phyloP scores from a whole-genome alignment of 2,888 invertebrate genomes.

The Catonia carolina region DNA sequence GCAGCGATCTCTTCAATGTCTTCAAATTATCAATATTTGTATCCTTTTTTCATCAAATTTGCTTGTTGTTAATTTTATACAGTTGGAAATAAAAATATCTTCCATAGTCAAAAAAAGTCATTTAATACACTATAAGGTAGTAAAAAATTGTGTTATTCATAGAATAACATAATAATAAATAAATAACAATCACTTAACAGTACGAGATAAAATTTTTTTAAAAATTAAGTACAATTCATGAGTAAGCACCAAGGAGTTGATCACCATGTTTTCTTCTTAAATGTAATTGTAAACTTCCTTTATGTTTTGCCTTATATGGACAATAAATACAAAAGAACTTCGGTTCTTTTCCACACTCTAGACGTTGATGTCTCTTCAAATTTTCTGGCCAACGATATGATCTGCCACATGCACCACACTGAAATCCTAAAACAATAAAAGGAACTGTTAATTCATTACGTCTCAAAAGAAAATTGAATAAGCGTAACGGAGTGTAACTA shows the following conservation, averaged over 20 bases:
- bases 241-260: neutral
- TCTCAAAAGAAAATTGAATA: constrained; percentile 21
- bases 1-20: no score
- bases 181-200: no score
- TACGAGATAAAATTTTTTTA: no score
- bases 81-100: no score
- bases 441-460: constrained; percentile 16
- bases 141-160: no score
- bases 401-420: constrained; percentile 17
- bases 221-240: no score
- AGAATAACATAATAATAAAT: no score
- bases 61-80: no score
- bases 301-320: constrained; percentile 36
- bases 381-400: neutral
- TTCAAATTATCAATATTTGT: no score
- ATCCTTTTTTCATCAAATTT: no score
- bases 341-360: constrained; percentile 32
- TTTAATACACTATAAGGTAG: no score
- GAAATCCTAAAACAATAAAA: neutral
- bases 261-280: constrained; percentile 33
- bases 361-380: constrained; percentile 17
- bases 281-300: constrained; percentile 43
- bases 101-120: no score
- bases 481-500: constrained; percentile 12
- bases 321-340: constrained; percentile 26